Conservation (phyloP, 2,888 invertebrate species). For the Hypolimnas misippus region DNA sequence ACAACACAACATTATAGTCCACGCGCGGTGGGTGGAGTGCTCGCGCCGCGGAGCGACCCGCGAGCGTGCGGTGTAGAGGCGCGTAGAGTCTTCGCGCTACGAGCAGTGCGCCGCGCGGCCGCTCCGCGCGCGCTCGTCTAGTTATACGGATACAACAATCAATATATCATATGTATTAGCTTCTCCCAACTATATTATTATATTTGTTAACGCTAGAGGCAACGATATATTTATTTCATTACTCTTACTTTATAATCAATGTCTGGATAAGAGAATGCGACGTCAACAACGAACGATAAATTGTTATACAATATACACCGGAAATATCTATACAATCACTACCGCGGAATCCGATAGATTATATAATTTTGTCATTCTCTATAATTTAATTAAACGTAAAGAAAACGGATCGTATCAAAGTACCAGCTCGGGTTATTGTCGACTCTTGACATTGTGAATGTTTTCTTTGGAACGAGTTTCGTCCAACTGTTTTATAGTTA, state of each 20-base stretch:
- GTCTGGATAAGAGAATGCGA: constrained; percentile 29
- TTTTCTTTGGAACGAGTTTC: neutral
- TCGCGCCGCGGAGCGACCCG: neutral
- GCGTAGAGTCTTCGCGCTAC: neutral
- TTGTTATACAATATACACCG: constrained; percentile 23
- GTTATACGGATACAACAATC: constrained; percentile 37
- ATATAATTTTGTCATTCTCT: neutral
- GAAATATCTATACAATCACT: neutral
- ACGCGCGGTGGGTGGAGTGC: constrained; percentile 4
- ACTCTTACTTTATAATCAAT: constrained; percentile 27
- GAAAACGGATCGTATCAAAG: neutral
- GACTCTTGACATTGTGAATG: constrained; percentile 3
- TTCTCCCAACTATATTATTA: constrained; percentile 35
- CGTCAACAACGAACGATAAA: constrained; percentile 36
- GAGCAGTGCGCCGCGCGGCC: neutral
- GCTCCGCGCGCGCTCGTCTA: neutral
- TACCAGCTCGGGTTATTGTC: constrained; percentile 10
- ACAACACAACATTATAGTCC: constrained; percentile 65
- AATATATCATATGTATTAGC: constrained; percentile 37
- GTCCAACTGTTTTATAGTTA: constrained; percentile 10
- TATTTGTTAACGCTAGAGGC: constrained; percentile 32
- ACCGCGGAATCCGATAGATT: neutral
- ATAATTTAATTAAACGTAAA: neutral
- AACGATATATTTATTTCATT: constrained; percentile 34
- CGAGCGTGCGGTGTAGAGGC: constrained; percentile 35